Conservation (phyloP, 2,113 vertebrate genomes). For the Dromas ardeola region DNA sequence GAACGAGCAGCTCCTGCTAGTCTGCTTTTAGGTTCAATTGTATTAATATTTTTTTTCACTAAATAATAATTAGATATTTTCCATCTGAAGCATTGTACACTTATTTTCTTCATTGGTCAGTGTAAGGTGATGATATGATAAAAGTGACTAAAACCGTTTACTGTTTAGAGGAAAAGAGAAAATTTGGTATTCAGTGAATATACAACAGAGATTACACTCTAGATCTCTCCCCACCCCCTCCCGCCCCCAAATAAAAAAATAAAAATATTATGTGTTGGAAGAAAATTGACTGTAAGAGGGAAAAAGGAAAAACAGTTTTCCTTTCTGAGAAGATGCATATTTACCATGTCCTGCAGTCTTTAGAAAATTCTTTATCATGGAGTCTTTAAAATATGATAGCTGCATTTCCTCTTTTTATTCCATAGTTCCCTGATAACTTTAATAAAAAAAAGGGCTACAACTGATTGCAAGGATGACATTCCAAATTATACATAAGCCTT, state of each 20-base stretch:
- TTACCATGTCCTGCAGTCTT: not conserved
- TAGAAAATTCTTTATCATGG: not conserved
- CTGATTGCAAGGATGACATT: not conserved
- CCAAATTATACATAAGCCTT: not conserved
- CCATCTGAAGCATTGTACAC: not conserved
- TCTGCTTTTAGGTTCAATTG: not conserved
- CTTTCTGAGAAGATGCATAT: not conserved
- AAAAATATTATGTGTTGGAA: not conserved
- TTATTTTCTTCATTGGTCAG: accelerated
- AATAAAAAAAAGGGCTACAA: not conserved
- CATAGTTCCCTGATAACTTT: not conserved
- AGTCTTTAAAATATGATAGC: not conserved
- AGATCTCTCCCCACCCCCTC: accelerated
- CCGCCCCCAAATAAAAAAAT: not conserved
- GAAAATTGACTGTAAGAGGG: not conserved
- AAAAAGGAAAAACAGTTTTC: not conserved
- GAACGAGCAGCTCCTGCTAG: not conserved
- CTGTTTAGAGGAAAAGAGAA: not conserved
- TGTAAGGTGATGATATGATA: not conserved
- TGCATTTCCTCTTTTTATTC: not conserved
- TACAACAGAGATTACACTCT: not conserved
- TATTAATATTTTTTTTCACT: not conserved
- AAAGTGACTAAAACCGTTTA: not conserved
- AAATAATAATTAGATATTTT: not conserved
- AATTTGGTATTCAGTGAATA: not conserved